These are phyloP conservation scores for Melitaea cinxia DNA, from an alignment of 1,140 invertebrate species.

Conservation along the genomic window DNA sequence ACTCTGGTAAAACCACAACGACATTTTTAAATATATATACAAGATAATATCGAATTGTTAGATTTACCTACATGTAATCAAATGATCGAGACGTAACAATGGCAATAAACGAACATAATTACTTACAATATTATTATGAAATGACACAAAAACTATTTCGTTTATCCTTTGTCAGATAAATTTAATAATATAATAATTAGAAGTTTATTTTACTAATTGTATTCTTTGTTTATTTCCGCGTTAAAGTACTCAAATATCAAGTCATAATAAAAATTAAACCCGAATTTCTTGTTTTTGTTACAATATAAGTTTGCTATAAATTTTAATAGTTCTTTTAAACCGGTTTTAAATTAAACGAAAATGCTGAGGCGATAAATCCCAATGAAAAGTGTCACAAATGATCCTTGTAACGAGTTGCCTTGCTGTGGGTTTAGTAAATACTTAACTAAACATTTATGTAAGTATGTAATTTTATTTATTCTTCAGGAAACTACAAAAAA, in stretches of 20 bases:
- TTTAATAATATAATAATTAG: background rate
- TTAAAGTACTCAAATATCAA: conserved; percentile 3
- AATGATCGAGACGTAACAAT: too few species aligned
- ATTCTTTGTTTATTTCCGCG: background rate
- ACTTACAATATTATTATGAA: background rate
- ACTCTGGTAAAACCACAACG: too few species aligned
- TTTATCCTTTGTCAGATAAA: background rate
- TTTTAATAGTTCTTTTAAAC: conserved; percentile 6
- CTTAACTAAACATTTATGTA: too few species aligned
- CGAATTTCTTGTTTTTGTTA: conserved; percentile 4
- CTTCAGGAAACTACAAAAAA: too few species aligned
- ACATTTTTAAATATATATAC: too few species aligned
- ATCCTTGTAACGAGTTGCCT: too few species aligned
- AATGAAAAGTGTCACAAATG: background rate
- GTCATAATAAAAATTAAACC: background rate
- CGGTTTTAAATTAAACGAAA: background rate
- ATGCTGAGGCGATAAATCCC: conserved; percentile 1
- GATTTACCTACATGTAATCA: too few species aligned
- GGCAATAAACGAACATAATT: too few species aligned
- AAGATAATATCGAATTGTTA: too few species aligned
- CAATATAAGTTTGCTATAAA: background rate
- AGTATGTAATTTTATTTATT: too few species aligned
- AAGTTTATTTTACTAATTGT: background rate
- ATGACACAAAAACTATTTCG: background rate
- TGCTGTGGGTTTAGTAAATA: too few species aligned